Evolutionary conservation across 2,113 vertebrate genomes (phyloP).

Genomic region (Phoxinus phoxinus): DNA sequence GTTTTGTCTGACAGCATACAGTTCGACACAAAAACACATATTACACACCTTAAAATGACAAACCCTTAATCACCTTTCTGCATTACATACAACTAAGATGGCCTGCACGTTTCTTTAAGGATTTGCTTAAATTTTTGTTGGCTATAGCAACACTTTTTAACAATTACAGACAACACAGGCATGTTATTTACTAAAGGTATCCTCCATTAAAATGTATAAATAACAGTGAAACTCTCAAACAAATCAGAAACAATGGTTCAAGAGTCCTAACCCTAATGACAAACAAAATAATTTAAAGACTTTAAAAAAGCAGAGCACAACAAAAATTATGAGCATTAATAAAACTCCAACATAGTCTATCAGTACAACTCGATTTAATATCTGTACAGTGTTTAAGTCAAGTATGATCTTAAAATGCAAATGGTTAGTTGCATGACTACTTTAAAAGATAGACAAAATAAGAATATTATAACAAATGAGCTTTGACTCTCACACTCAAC

Average conservation of each 20-base stretch:
- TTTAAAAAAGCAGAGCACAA: not conserved
- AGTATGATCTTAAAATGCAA: not conserved
- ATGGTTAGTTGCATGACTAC: not conserved
- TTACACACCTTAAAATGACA: not conserved
- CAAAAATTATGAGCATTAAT: not conserved
- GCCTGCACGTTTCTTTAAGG: not conserved
- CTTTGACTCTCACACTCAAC: not conserved
- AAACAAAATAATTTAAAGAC: not conserved
- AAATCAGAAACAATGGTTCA: not conserved
- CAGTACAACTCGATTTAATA: not conserved
- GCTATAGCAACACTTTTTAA: not conserved
- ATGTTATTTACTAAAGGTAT: not conserved
- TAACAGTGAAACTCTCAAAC: slow-evolving; percentile 1
- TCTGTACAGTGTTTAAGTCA: not conserved
- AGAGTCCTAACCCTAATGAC: not conserved
- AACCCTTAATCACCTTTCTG: not conserved
- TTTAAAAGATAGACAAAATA: not conserved
- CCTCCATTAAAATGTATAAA: not conserved
- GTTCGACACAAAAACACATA: not conserved
- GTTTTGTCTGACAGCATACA: not conserved
- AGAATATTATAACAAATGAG: not conserved
- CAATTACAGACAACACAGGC: not conserved
- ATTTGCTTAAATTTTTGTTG: not conserved
- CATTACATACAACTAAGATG: not conserved
- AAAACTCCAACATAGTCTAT: not conserved